Conservation (phyloP, 2,113 vertebrate genomes). For the Chionodraco myersi region DNA sequence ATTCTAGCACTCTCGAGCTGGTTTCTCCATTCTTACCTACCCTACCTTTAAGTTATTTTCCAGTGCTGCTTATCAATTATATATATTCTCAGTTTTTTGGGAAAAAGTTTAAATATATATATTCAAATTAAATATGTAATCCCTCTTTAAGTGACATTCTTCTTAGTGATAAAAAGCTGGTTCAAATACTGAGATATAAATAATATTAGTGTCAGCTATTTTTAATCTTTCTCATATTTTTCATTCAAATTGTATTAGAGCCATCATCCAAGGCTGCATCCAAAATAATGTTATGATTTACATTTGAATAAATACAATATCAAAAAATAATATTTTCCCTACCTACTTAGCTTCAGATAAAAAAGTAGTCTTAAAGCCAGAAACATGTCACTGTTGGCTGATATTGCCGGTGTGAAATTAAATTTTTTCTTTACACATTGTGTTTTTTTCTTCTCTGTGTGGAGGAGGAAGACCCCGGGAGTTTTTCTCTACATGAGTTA, state of each 20-base stretch:
- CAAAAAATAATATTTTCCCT: constrained; percentile 11
- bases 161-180: constrained; percentile 43
- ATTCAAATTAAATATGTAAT: not conserved
- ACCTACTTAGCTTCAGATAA: not conserved
- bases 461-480: constrained; percentile 45
- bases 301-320: constrained; percentile 40
- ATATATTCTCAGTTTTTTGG: not conserved
- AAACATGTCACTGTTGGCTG: constrained; percentile 1
- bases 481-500: constrained; percentile 20
- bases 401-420: constrained; percentile 23
- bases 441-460: constrained; percentile 23
- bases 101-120: not conserved
- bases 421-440: constrained; percentile 28
- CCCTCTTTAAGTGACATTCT: constrained; percentile 27
- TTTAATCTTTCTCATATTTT: constrained; percentile 23
- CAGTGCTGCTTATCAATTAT: not conserved
- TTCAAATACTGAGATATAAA: constrained; percentile 48
- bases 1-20: too few species aligned
- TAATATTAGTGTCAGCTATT: constrained; percentile 60
- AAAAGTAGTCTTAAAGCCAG: not conserved
- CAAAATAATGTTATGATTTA: constrained; percentile 36
- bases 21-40: too few species aligned
- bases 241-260: constrained; percentile 20
- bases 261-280: constrained; percentile 11
- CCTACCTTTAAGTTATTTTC: not conserved